Conservation (phyloP, 2,113 vertebrate genomes). For the Onychostruthus taczanowskii region DNA sequence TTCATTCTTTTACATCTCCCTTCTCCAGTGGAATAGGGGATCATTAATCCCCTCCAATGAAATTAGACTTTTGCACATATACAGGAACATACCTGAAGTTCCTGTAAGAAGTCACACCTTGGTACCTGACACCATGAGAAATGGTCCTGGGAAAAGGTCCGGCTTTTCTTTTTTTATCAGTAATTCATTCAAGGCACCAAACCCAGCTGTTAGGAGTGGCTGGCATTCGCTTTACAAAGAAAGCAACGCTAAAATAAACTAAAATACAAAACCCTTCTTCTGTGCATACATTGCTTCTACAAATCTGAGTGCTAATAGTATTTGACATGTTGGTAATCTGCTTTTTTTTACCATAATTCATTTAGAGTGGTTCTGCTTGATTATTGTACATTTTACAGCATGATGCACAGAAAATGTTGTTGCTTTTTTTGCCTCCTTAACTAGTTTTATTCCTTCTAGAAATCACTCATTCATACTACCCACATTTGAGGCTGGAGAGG, state of each 20-base stretch:
- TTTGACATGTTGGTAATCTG: slow-evolving; percentile 75
- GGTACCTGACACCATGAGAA: slow-evolving; percentile 33
- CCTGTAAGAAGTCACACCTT: slow-evolving; percentile 17
- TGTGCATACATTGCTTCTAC: slow-evolving; percentile 16
- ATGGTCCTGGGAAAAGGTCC: background rate
- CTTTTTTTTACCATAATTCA: slow-evolving; percentile 62
- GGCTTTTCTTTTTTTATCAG: slow-evolving; percentile 15
- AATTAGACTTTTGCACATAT: slow-evolving; percentile 24
- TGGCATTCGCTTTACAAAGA: slow-evolving; percentile 33
- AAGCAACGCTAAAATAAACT: background rate
- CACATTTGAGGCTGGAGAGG: background rate
- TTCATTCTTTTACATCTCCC: background rate
- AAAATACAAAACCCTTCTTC: slow-evolving; percentile 27
- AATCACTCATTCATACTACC: slow-evolving; percentile 59
- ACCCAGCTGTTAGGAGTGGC: slow-evolving; percentile 41
- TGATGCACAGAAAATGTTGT: slow-evolving; percentile 57
- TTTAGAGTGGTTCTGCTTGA: slow-evolving; percentile 68
- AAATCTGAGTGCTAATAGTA: slow-evolving; percentile 63
- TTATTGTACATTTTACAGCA: slow-evolving; percentile 71
- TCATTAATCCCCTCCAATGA: slow-evolving; percentile 36
- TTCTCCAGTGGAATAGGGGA: background rate
- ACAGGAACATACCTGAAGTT: background rate
- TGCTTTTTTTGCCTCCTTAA: slow-evolving; percentile 9
- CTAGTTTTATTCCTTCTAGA: slow-evolving; percentile 61
- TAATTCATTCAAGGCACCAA: slow-evolving; percentile 48